These are phyloP conservation scores for Oceanodroma tethys DNA, from an alignment of 2,113 vertebrate genomes.

Conservation along the genomic window DNA sequence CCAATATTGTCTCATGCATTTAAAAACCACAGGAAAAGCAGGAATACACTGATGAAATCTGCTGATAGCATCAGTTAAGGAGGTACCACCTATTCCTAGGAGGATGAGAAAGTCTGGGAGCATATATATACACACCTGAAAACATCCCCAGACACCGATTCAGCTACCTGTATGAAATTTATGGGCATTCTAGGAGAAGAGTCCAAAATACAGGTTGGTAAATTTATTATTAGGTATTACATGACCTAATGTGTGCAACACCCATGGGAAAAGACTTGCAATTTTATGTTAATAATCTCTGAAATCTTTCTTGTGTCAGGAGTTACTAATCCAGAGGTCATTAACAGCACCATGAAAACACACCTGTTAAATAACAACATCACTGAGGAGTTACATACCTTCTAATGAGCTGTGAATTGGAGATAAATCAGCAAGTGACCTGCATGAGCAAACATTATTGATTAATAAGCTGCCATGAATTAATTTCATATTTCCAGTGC, in stretches of 20 bases:
- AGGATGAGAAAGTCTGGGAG: background rate
- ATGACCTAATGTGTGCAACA: background rate
- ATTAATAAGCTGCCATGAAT: conserved; percentile 55
- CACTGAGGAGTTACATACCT: conserved; percentile 24
- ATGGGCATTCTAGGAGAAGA: background rate
- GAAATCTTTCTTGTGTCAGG: background rate
- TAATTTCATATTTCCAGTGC: background rate
- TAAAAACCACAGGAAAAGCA: background rate
- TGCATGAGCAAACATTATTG: conserved; percentile 51
- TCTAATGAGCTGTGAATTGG: conserved; percentile 12
- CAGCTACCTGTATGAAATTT: background rate
- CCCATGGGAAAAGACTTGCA: background rate
- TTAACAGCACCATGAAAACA: background rate
- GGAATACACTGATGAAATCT: background rate
- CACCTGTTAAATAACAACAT: conserved; percentile 27
- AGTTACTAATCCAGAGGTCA: background rate
- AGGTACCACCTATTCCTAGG: background rate
- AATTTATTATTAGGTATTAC: background rate
- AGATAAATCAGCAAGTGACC: conserved; percentile 53
- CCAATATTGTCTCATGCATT: background rate
- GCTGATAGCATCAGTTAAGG: background rate
- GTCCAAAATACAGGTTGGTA: background rate
- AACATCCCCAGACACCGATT: background rate
- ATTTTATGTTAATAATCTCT: background rate
- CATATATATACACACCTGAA: background rate